Conservation (phyloP, 1,140 invertebrate species). For the Temnothorax longispinosus region DNA sequence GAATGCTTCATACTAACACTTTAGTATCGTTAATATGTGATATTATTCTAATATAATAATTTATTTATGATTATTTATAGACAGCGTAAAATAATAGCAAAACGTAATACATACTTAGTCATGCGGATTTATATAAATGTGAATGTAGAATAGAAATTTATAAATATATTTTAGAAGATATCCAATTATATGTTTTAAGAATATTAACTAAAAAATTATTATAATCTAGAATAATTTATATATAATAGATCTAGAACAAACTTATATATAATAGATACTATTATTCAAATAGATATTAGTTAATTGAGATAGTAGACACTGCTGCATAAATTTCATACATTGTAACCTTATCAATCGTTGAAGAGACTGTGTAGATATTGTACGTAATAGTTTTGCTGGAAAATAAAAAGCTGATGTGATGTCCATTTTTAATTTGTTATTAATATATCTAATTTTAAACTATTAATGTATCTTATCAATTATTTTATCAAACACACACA, state of each 20-base stretch:
- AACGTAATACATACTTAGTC: slow-evolving; percentile 1
- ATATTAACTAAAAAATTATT: not conserved
- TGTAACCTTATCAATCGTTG: not conserved
- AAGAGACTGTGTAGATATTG: slow-evolving; percentile 50
- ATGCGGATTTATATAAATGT: slow-evolving; percentile 35
- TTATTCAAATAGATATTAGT: slow-evolving; percentile 21
- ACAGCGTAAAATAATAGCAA: not conserved
- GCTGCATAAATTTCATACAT: slow-evolving; percentile 24
- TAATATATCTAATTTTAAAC: not conserved
- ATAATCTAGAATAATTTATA: not conserved
- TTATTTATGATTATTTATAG: slow-evolving; percentile 30
- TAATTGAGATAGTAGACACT: not conserved
- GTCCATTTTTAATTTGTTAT: slow-evolving; percentile 13
- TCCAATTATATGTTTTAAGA: slow-evolving; percentile 27
- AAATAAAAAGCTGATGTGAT: not conserved
- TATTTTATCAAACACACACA: not conserved
- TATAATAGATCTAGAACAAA: not conserved
- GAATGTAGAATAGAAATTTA: not conserved
- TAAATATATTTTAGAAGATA: slow-evolving; percentile 14
- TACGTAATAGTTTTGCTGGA: not conserved
- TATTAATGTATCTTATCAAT: not conserved
- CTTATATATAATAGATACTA: not conserved
- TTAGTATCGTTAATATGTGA: not conserved
- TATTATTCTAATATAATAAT: slow-evolving; percentile 20
- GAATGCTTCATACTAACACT: slow-evolving; percentile 2